phyloP scores from a whole-genome alignment of 2,888 invertebrate species.

The Orthosia cruda region DNA sequence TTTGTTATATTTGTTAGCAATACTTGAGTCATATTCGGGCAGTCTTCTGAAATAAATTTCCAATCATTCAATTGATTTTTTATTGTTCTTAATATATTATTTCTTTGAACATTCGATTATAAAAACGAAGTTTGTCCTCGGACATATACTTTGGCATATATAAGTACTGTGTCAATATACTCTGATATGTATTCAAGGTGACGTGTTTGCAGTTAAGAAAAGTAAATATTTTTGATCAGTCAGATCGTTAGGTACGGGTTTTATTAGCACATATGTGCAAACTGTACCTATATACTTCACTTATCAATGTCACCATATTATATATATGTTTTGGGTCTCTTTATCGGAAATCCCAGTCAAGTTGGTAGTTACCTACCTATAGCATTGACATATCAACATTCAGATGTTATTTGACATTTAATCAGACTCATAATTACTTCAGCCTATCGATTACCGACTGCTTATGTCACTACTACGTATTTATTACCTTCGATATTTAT shows the following conservation, averaged over 20 bases:
- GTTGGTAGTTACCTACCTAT: neutral
- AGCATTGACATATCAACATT: slow-evolving; percentile 21
- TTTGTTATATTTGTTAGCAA: slow-evolving; percentile 32
- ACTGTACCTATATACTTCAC: slow-evolving; percentile 8
- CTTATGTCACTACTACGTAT: slow-evolving; percentile 15
- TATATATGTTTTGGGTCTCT: neutral
- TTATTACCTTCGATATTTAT: slow-evolving; percentile 1
- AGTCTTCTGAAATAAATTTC: slow-evolving; percentile 27
- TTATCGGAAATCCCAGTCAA: slow-evolving; percentile 8
- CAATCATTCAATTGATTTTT: slow-evolving; percentile 24
- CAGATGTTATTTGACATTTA: slow-evolving; percentile 44
- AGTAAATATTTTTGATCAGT: slow-evolving; percentile 51
- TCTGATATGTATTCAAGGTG: slow-evolving; percentile 29
- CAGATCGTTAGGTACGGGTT: slow-evolving; percentile 2
- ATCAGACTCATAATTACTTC: slow-evolving; percentile 22
- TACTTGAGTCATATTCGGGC: slow-evolving; percentile 12
- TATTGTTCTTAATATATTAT: neutral
- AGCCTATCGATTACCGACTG: slow-evolving; percentile 12
- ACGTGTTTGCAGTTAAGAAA: neutral
- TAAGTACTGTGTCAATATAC: slow-evolving; percentile 26
- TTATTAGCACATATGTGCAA: slow-evolving; percentile 30
- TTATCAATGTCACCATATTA: slow-evolving; percentile 3
- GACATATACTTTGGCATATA: neutral
- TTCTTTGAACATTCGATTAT: neutral
- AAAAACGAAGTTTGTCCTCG: neutral